These are phyloP conservation scores for Pseudochirops corinnae DNA, from an alignment of 2,797 vertebrate genomes.

Conservation along the genomic window DNA sequence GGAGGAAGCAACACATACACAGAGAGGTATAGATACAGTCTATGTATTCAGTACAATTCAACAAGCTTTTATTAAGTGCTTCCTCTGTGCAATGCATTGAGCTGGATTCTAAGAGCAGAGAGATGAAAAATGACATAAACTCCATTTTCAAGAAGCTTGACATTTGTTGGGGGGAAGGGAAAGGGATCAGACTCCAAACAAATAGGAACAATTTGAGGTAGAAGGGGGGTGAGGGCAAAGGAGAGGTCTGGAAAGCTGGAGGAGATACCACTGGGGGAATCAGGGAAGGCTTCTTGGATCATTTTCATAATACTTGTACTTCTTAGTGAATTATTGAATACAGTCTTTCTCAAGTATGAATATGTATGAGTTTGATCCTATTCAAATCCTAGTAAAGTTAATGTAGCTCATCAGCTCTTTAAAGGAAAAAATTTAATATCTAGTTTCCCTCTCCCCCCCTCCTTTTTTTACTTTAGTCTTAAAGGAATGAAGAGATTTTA, in stretches of 20 bases:
- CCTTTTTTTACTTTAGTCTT: not conserved
- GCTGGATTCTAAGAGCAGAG: not conserved
- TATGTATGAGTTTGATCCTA: constrained; percentile 1
- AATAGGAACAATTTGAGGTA: not conserved
- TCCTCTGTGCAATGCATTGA: not conserved
- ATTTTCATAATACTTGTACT: not conserved
- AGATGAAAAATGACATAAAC: not conserved
- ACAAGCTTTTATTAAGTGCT: not conserved
- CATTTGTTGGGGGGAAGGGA: not conserved
- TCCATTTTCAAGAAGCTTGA: not conserved
- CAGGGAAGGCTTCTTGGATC: not conserved
- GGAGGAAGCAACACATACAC: not conserved
- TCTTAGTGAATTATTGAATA: constrained; percentile 6
- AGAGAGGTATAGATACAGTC: not conserved
- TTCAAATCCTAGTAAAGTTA: constrained; percentile 12
- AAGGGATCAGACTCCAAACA: not conserved
- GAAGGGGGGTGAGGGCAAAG: not conserved
- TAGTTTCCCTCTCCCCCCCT: not conserved
- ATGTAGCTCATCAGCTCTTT: not conserved
- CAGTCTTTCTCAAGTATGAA: not conserved
- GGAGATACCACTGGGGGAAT: not conserved
- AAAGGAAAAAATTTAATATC: not conserved
- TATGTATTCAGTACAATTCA: not conserved
- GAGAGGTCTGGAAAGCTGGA: not conserved
- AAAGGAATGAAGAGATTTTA: not conserved